Evolutionary conservation across 2,113 vertebrate genomes (phyloP).

Genomic region (Sitta europaea): DNA sequence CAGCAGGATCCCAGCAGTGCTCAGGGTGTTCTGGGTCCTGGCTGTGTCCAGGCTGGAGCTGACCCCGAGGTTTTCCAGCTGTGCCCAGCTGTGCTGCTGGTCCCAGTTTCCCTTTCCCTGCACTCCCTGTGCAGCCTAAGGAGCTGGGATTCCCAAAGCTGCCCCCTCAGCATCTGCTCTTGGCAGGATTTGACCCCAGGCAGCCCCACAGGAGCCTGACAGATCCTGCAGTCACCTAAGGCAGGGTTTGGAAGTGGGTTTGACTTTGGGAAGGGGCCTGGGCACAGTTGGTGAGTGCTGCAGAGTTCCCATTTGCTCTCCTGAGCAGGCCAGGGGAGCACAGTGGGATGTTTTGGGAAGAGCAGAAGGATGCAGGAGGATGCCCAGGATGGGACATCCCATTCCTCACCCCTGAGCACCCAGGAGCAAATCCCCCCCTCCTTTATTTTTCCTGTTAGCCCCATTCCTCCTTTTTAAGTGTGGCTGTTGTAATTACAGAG

Average conservation of each 20-base stretch:
- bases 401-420: too few species aligned
- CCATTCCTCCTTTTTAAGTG: not conserved
- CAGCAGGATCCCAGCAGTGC: not conserved
- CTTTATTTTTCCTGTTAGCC: not conserved
- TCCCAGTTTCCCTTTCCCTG: not conserved
- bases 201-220: not conserved
- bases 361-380: accelerated
- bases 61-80: not conserved
- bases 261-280: not conserved
- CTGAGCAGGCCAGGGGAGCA: not conserved
- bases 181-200: not conserved
- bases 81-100: not conserved
- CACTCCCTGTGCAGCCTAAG: not conserved
- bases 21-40: not conserved
- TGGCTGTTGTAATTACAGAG: constrained; percentile 64
- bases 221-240: not conserved
- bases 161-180: not conserved
- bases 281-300: not conserved
- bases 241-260: not conserved
- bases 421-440: not conserved
- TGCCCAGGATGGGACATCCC: accelerated
- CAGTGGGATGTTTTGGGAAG: not conserved
- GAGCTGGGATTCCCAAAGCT: not conserved
- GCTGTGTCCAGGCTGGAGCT: accelerated
- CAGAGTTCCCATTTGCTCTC: not conserved